Evolutionary conservation across 2,113 vertebrate genomes (phyloP), one percentile per base, ranked within the genome.

Genomic region (Corapipo altera): DNA sequence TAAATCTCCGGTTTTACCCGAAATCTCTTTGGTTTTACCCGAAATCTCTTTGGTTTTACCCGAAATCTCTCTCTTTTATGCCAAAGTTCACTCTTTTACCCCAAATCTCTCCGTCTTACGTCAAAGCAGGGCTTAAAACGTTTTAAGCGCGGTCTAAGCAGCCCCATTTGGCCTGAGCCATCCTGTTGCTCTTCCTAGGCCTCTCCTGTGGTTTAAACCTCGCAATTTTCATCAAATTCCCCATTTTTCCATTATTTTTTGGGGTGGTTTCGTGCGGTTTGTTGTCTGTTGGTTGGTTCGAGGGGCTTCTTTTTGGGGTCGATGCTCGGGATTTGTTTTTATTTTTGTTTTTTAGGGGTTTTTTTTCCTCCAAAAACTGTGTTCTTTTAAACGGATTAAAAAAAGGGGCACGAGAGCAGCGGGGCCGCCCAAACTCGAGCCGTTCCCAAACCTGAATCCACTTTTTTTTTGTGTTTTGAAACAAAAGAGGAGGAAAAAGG

Each of bases 131-230:
- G 18, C 61, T 67, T 11, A 1, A 28, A 61, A 49, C 11, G 26
- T 28, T 72, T 64, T 7, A 32, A 76, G 39, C 3, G 6, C 1
- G 33, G 14, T 6, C 28, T 18, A 37, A 58, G 67, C 18, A 12
- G 65, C 83, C 33, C 78, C 91, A 18, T 91, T 94, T 91, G 80
- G 32, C 51, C 84, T 37, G 80, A 41, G 17, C 18, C 41, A 32
- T 30, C 17, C 57, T 10, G 0, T 2, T 2, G 65, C 73, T 67
- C 70, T 58, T 15, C 73, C 35, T 8, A 64, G 77, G 92, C 83
- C 91, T 61, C 49, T 18, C 46, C 22, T 0, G 13, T 0, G 5
- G 44, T 24, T 79, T 35, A 43, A 80, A 54, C 27, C 59, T 44
- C 0, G 5, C 37, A 4, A 9, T 69, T 73, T 88, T 46, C 32